Evolutionary conservation across 2,888 invertebrate species (phyloP).

Genomic region (Rotaria magnacalcarata): DNA sequence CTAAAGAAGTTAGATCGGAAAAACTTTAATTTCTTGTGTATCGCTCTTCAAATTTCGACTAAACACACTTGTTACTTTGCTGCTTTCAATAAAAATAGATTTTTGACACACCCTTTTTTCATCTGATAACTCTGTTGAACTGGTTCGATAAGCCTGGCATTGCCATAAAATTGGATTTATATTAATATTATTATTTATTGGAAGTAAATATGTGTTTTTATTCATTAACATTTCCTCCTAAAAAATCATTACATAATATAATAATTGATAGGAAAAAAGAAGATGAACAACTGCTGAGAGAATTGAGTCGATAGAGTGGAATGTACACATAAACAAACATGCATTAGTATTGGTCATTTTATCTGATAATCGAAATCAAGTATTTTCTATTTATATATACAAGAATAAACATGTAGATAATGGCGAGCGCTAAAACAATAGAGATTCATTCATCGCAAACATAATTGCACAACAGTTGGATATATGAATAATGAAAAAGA

Average conservation of each 20-base stretch:
- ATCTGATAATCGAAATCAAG: neutral
- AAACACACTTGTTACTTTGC: no score
- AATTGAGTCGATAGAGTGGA: neutral
- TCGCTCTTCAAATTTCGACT: no score
- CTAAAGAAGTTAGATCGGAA: no score
- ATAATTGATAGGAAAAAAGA: neutral
- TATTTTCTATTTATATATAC: neutral
- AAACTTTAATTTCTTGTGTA: no score
- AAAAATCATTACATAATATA: slow-evolving; percentile 12
- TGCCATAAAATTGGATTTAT: neutral
- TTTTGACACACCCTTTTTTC: no score
- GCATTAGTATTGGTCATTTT: neutral
- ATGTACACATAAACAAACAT: neutral
- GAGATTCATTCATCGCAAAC: slow-evolving; percentile 13
- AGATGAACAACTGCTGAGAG: neutral
- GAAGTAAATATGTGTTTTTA: neutral
- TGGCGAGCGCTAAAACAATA: slow-evolving; percentile 4
- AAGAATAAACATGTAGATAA: neutral
- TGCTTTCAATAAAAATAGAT: no score
- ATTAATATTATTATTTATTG: neutral
- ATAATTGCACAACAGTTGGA: neutral
- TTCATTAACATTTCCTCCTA: neutral
- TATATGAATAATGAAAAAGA: neutral
- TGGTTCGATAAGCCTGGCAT: no score
- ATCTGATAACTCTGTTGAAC: no score